Base-by-base conservation (phyloP, 2,888 invertebrate species). In the Aphidoletes aphidimyza region DNA sequence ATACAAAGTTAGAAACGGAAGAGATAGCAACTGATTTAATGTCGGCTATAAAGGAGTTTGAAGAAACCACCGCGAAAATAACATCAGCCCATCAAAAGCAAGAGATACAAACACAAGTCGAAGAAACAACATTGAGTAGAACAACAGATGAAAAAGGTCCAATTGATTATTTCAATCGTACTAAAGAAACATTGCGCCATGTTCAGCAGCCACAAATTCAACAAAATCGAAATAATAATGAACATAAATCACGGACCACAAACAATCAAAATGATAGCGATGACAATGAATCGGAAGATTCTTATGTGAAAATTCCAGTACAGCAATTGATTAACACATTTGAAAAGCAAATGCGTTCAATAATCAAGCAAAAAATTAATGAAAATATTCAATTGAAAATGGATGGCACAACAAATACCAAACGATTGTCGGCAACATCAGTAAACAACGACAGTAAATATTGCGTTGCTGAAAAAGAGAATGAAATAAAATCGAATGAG, bases 281-380 rank as follows among this genome's bases (percentile, higher is more conserved):
- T 36, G 87, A 88, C 85, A 86, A 86, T 37, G 87, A 88, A 37
- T 8, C 8, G 30, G 84, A 69, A 5, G 89, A 89, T 49, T 88
- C 89, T 85, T 90, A 90, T 85, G 87, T 88, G 36, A 90, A 90
- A 87, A 87, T 91, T 84, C 91, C 91, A 37, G 91, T 84, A 9
- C 69, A 83, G 22, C 88, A 89, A 83, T 87, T 94, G 45, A 93
- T 94, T 84, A 91, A 91, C 86, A 92, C 91, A 86, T 94, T 93
- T 86, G 93, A 94, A 87, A 91, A 93, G 87, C 92, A 92, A n/a
- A 90, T 91, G n/a, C 89, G 91, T 88, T 92, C 92, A 0, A 87
- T 90, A 6, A 89, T 92, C 87, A 91, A 91, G 85, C 91, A 91
- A 86, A 92, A 92, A 47, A n/a, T 84, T 0, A 39, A 81, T 17